Evolutionary conservation across 2,888 invertebrate species (phyloP).

Genomic region (Nebria salina): DNA sequence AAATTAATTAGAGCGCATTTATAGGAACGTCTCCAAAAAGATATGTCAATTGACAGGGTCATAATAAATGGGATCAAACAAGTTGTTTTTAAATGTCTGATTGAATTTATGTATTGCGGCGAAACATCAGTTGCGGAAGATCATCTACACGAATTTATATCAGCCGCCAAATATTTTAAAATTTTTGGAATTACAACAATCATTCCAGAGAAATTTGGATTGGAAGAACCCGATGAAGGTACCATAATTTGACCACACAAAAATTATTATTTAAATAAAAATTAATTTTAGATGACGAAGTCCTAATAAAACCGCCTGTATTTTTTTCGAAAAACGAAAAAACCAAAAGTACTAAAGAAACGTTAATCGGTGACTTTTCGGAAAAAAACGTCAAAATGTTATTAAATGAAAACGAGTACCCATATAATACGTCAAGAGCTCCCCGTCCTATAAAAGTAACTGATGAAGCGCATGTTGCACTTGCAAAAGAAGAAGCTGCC

Average conservation of each 20-base stretch:
- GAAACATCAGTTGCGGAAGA: constrained; percentile 77
- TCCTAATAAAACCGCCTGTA: constrained; percentile 19
- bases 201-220: constrained; percentile 66
- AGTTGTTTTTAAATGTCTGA: constrained; percentile 74
- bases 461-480: constrained; percentile 60
- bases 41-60: constrained; percentile 68
- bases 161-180: constrained; percentile 76
- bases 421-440: background rate
- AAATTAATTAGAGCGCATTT: constrained; percentile 31
- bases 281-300: constrained; percentile 7
- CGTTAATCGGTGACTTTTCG: background rate
- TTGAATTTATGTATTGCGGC: constrained; percentile 82
- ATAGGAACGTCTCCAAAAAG: constrained; percentile 69
- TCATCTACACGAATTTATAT: constrained; percentile 73
- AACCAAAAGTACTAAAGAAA: constrained; percentile 4
- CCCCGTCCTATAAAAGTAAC: constrained; percentile 53
- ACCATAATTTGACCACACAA: background rate
- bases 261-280: too few species aligned
- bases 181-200: constrained; percentile 70
- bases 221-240: constrained; percentile 13
- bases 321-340: constrained; percentile 44
- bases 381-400: constrained; percentile 6
- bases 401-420: constrained; percentile 4
- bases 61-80: constrained; percentile 76
- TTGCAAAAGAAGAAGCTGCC: constrained; percentile 62